Evolutionary conservation across 2,797 vertebrate species (phyloP).

Genomic region (Mus caroli): DNA sequence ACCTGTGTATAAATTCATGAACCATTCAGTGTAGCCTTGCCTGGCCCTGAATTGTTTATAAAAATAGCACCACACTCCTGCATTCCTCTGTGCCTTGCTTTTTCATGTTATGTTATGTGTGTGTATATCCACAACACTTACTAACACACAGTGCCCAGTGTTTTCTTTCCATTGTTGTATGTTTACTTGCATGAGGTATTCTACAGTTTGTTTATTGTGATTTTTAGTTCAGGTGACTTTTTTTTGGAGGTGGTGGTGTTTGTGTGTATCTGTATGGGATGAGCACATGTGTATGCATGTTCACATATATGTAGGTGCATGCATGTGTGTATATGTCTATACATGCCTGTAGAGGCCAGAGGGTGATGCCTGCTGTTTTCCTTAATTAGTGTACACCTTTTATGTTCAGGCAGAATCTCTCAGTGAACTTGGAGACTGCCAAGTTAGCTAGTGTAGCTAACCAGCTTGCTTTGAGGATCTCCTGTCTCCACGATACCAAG

Average conservation of each 20-base stretch:
- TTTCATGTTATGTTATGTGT: not conserved
- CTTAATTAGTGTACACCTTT: not conserved
- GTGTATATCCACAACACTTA: not conserved
- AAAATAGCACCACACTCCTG: not conserved
- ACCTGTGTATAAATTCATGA: no score
- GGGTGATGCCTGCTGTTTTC: not conserved
- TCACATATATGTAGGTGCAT: not conserved
- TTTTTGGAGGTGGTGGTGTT: not conserved
- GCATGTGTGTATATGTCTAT: not conserved
- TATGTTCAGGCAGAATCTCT: not conserved
- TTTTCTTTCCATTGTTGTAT: not conserved
- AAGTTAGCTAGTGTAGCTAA: not conserved
- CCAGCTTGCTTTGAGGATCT: not conserved
- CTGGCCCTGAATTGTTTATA: not conserved
- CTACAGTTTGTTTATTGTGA: not conserved
- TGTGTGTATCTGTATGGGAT: not conserved
- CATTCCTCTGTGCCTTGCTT: not conserved
- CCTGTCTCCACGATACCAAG: not conserved
- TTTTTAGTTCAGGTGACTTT: not conserved
- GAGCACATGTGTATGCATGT: not conserved
- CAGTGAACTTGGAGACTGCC: no score
- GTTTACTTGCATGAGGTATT: not conserved
- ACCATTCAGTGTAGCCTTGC: fast-evolving
- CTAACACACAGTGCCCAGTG: not conserved
- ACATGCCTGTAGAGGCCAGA: not conserved